Base-by-base conservation (phyloP, 2,113 vertebrate genomes). In the Prinia subflava region DNA sequence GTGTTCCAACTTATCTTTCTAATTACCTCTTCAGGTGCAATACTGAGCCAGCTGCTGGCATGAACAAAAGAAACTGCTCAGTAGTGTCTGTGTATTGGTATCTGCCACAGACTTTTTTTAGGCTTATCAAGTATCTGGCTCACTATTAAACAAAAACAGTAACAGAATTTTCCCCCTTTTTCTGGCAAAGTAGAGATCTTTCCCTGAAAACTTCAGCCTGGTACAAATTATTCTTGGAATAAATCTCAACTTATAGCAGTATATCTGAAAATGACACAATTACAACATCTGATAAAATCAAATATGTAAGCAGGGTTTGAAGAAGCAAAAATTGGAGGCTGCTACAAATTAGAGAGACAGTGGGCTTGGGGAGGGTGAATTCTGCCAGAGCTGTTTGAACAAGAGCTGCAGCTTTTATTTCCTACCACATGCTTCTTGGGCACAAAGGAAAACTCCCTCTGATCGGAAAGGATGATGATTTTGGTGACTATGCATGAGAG, bases 11-110 rank as follows among this genome's bases (percentile, higher is more conserved):
- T 96, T 96, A 83, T 95, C 92, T 96, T 95, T 95, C 92, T 96
- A 96, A 96, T 97, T 95, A 97, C 83, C 69, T 97, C 94, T 96
- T 97, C 96, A 97, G 97, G 96, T 97, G 90, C 85, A 95, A 95
- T 90, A 92, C 83, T 49, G 50, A 93, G 80, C 87, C 96, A 95
- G 89, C 92, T 94, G 94, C 78, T 96, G 59, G 50, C 35, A 59
- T 4, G 52, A 89, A 84, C 68, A 92, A 90, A 92, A 96, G 86
- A 88, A 83, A 82, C 41, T 15, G 37, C 69, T 84, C 30, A 20
- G 71, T 30, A 42, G n/a, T 17, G 41, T 87, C 75, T 69, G 14
- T 67, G 9, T 76, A 41, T 46, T 60, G 55, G n/a, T 86, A 92
- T 90, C 76, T 68, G 89, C 59, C 55, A 78, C 79, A 62, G 79